Evolutionary conservation across 2,113 vertebrate genomes (phyloP), one percentile per base, ranked within the genome.

Genomic region (Tachuris rubrigastra): DNA sequence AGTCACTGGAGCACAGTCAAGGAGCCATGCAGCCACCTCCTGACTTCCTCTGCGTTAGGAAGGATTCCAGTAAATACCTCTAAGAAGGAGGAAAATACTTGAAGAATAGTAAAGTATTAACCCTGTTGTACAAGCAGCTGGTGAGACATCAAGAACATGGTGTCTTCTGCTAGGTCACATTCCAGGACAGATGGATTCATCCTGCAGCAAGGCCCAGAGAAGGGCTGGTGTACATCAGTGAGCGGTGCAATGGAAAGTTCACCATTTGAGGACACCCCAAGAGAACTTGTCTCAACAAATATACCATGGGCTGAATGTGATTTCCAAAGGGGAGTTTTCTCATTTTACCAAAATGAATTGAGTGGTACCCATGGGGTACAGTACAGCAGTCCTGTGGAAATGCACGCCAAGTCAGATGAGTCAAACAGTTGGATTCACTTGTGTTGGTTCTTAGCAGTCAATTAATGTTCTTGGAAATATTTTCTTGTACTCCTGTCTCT

Each of bases 281-380:
- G 37, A 60, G 21, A 85, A 22, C 15, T 14, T 56, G 15, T 18
- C 56, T 60, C 41, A 65, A 12, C 21, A 84, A 66, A 39, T 39
- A 37, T 17, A 17, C 55, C 0, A 0, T 12, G 31, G 15, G 42
- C 35, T 52, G 27, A 55, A 55, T 0, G 2, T 10, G 31, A 21
- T n/a, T 71, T 80, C 89, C 56, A 31, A 90, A 42, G 27, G 33
- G 24, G 42, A 74, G 25, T 14, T 44, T 84, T 59, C 44, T 65
- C 33, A 44, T n/a, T 65, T 82, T 60, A 18, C 60, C 24, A 35
- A 35, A 55, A 81, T 47, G 35, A 94, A 27, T 25, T 9, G 18
- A 76, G 20, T 1, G 1, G 23, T 42, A 42, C 42, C 21, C 91
- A 33, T 56, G 50, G 8, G 44, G 23, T 59, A 35, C 21, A 47